These are phyloP conservation scores for Danio aesculapii DNA, from an alignment of 2,797 vertebrate species.

Conservation along the genomic window DNA sequence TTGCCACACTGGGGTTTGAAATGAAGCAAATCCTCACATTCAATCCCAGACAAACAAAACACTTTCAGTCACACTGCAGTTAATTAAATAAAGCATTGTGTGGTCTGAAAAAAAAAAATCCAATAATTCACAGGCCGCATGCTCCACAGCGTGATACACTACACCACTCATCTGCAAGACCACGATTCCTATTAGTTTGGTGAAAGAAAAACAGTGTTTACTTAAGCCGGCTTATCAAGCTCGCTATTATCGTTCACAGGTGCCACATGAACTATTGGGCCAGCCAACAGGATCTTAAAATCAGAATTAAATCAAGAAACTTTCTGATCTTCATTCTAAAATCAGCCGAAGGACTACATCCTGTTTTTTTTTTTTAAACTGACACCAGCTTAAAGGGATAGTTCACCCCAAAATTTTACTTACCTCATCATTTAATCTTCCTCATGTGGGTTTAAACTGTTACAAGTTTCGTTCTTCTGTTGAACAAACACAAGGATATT, in stretches of 20 bases:
- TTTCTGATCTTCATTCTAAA: too few species aligned
- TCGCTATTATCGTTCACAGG: background rate
- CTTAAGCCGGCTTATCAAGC: background rate
- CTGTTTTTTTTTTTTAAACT: background rate
- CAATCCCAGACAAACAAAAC: background rate
- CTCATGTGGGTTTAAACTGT: too few species aligned
- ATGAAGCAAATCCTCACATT: background rate
- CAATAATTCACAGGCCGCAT: background rate
- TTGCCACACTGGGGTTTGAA: background rate
- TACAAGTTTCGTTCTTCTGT: too few species aligned
- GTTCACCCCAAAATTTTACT: too few species aligned
- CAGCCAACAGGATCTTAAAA: background rate
- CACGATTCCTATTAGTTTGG: background rate
- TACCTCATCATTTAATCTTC: too few species aligned
- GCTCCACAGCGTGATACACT: background rate
- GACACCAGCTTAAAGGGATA: background rate
- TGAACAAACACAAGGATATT: too few species aligned
- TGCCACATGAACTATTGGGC: constrained; percentile 1
- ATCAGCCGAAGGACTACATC: background rate
- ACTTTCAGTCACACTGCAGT: background rate
- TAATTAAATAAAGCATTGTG: constrained; percentile 13
- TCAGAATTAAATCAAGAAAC: background rate
- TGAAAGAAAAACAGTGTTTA: background rate
- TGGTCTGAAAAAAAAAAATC: background rate
- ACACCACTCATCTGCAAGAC: background rate